Conservation (phyloP, 1,140 invertebrate species). For the Vollenhovia emeryi region DNA sequence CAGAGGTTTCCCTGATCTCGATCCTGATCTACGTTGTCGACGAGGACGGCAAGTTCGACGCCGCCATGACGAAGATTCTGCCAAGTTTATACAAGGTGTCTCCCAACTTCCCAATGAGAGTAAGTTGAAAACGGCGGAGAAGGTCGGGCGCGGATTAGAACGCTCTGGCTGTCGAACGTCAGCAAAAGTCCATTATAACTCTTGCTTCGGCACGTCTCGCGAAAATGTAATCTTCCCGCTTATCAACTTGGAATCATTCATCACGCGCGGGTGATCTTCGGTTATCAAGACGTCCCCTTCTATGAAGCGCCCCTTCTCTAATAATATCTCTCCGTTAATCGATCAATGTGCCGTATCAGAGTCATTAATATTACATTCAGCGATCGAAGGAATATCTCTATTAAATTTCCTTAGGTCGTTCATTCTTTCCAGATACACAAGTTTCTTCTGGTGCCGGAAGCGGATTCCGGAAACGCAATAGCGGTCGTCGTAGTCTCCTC, state of each 20-base stretch:
- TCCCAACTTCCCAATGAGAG: constrained; percentile 61
- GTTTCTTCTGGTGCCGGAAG: constrained; percentile 82
- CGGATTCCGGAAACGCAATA: constrained; percentile 84
- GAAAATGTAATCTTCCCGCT: not conserved
- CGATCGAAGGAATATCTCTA: constrained; percentile 31
- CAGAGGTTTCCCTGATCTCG: constrained; percentile 71
- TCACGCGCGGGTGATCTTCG: not conserved
- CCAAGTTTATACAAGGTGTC: constrained; percentile 76
- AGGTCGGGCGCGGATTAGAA: constrained; percentile 37
- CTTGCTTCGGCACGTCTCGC: not conserved
- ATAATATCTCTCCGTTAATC: not conserved
- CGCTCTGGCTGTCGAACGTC: not conserved
- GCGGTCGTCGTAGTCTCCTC: constrained; percentile 86
- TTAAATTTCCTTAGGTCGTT: constrained; percentile 49
- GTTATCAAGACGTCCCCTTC: not conserved
- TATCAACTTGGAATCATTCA: not conserved
- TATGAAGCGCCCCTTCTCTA: not conserved
- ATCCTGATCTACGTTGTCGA: constrained; percentile 80
- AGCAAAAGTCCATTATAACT: constrained; percentile 46
- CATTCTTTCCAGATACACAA: constrained; percentile 79
- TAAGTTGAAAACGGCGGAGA: constrained; percentile 59
- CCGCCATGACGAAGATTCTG: constrained; percentile 78
- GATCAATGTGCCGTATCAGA: not conserved
- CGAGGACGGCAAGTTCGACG: constrained; percentile 78
- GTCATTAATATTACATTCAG: not conserved